phyloP scores from a whole-genome alignment of 2,113 vertebrate species.

The Crotalus helleri region DNA sequence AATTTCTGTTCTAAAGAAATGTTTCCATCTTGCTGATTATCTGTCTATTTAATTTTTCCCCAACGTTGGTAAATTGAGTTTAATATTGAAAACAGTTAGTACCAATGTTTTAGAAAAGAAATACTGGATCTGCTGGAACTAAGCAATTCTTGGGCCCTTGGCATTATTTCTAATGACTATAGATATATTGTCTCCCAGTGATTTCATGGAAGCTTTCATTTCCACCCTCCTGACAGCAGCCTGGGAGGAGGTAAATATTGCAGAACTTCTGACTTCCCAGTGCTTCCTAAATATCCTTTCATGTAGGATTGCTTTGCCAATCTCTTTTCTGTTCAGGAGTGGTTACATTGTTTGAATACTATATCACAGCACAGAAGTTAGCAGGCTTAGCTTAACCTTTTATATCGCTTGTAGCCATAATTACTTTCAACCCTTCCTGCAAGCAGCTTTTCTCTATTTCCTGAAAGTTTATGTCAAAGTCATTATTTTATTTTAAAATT shows the following conservation, averaged over 20 bases:
- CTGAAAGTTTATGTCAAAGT: constrained; percentile 49
- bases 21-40: neutral
- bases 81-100: neutral
- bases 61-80: neutral
- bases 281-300: neutral
- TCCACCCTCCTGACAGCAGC: neutral
- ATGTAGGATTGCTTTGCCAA: neutral
- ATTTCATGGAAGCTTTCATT: neutral
- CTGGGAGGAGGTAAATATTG: neutral
- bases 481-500: constrained; percentile 62
- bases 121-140: neutral
- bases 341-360: constrained; percentile 2
- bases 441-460: constrained; percentile 37
- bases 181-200: neutral
- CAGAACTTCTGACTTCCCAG: neutral
- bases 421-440: constrained; percentile 53
- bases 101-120: neutral
- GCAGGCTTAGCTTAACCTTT: constrained; percentile 2
- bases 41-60: neutral
- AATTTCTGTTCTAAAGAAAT: neutral
- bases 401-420: constrained; percentile 47
- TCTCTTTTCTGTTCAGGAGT: neutral
- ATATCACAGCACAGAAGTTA: constrained; percentile 23
- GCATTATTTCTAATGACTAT: neutral
- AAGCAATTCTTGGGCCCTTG: neutral